Conservation (phyloP, 2,888 invertebrate species). For the Ectropis crepuscularia region DNA sequence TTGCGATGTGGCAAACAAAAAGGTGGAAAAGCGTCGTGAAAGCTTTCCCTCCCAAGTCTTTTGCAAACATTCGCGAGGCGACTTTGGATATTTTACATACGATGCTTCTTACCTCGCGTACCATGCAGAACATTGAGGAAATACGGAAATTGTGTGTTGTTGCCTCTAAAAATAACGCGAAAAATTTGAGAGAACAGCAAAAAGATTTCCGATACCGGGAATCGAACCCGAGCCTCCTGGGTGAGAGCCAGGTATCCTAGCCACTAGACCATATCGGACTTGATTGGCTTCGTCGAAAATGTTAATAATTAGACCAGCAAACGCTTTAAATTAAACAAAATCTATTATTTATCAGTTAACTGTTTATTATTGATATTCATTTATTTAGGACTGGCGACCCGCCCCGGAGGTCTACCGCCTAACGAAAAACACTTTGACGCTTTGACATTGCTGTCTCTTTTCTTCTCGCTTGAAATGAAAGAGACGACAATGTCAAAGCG, state of each 20-base stretch:
- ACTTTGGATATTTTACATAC: slow-evolving; percentile 49
- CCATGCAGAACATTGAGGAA: not conserved
- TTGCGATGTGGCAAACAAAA: slow-evolving; percentile 64
- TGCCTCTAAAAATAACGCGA: not conserved
- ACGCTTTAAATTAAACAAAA: too few species aligned
- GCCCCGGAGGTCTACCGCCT: too few species aligned
- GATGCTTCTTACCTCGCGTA: not conserved
- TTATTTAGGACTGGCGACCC: too few species aligned
- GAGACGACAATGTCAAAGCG: too few species aligned
- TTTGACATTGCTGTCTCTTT: too few species aligned
- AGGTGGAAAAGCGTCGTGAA: slow-evolving; percentile 64
- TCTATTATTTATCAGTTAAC: too few species aligned
- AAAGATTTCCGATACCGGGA: slow-evolving; percentile 70
- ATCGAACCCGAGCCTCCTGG: slow-evolving; percentile 87
- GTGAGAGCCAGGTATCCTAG: slow-evolving; percentile 90
- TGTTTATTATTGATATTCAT: too few species aligned
- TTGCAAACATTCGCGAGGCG: slow-evolving; percentile 64
- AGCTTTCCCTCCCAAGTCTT: slow-evolving; percentile 68
- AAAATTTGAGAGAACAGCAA: slow-evolving; percentile 22
- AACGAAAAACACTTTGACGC: too few species aligned
- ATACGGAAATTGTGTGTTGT: too few species aligned
- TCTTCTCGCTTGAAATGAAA: too few species aligned
- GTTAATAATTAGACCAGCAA: too few species aligned
- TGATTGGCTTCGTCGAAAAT: not conserved
- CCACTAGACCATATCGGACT: slow-evolving; percentile 86